Base-by-base conservation (phyloP, 2,888 invertebrate species). In the Hedychridium roseum region DNA sequence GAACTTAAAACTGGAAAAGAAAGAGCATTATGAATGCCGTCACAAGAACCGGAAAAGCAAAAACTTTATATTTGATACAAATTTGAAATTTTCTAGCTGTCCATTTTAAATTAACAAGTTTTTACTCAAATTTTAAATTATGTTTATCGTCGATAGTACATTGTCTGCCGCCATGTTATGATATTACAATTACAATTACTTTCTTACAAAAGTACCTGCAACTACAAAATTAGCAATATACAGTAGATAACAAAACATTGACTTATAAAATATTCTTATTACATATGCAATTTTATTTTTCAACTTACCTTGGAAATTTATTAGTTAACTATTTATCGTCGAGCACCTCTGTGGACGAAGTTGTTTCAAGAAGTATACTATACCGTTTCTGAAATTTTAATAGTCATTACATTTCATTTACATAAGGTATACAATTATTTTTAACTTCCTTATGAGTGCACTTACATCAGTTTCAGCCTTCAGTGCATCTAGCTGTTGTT, bases 401-500 rank as follows among this genome's bases (percentile, higher is more conserved):
- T 15, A 30, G 12, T 21, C n/a, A n/a, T n/a, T 7, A 28, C 17
- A 35, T 40, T 40, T 15, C 27, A 27, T 3, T 45, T 5, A 2
- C 2, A 3, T 20, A 30, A 5, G 14, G 11, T 12, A 18, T 11
- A 28, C 27, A 28, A 30, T 37, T 14, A 35, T 11, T 35, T 27
- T 18, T 5, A 11, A 15, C 16, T 12, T 6, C 5, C 26, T 11
- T n/a, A 15, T 14, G 3, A 5, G 1, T n/a, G 7, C 3, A 48
- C 68, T 52, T 47, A 71, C 71, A 28, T 64, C 52, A 39, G 51
- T 44, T 39, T 75, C 70, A 11, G 73, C 72, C 60, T 73, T 76
- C 14, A 73, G 59, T n/a, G 61, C 64, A 37, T 70, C 55, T 21
- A 74, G 55, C 49, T 71, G 65, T 31, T 64, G 54, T 45, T 50